Evolutionary conservation across 1,140 invertebrate genomes (phyloP).

Genomic region (Dinoponera quadriceps): DNA sequence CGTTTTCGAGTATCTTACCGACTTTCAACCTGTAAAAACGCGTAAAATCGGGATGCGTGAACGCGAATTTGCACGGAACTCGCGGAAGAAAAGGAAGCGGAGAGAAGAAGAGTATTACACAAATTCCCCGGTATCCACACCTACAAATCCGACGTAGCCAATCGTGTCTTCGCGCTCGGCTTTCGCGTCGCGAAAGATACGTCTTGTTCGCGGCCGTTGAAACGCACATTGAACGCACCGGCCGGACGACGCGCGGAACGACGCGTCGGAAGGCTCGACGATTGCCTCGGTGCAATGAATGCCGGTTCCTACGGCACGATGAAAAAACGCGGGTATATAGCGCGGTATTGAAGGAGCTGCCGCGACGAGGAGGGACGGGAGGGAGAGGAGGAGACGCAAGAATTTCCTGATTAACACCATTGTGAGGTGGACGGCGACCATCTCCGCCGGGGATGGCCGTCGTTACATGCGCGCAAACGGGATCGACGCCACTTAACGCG

Average conservation of each 20-base stretch:
- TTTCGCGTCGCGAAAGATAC: not conserved
- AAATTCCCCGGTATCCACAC: not conserved
- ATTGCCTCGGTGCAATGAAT: constrained; percentile 32
- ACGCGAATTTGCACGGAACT: too few relatives aligned
- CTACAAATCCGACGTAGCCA: not conserved
- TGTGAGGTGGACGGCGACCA: constrained; percentile 39
- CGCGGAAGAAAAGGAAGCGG: too few relatives aligned
- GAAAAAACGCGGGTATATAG: constrained; percentile 27
- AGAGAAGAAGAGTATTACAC: not conserved
- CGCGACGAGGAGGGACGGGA: too few relatives aligned
- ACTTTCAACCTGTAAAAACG: too few relatives aligned
- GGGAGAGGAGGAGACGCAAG: not conserved
- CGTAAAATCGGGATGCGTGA: too few relatives aligned
- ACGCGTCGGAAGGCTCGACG: not conserved
- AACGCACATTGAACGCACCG: constrained; percentile 3
- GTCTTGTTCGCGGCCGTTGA: not conserved
- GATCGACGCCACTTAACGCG: constrained; percentile 55
- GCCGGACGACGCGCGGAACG: not conserved
- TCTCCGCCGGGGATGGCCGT: not conserved
- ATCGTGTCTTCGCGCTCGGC: not conserved
- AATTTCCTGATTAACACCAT: constrained; percentile 65
- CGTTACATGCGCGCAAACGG: constrained; percentile 38
- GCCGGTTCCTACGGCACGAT: constrained; percentile 2
- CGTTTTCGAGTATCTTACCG: too few relatives aligned
- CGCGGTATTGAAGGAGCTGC: constrained; percentile 24